phyloP scores from a whole-genome alignment of 2,113 vertebrate species.

The Platysternon megacephalum region DNA sequence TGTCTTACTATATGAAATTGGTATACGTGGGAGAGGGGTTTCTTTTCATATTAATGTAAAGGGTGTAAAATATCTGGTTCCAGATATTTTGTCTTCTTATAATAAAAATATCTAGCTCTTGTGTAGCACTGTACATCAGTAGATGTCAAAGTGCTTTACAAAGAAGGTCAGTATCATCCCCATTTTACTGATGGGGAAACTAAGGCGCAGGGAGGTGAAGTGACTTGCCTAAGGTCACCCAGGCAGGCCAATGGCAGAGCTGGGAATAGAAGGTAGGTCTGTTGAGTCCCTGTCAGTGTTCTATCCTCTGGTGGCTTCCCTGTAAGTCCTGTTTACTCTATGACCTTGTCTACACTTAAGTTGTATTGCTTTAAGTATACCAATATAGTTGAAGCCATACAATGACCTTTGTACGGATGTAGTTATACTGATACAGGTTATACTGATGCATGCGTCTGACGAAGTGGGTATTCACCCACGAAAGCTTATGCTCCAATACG shows the following conservation, averaged over 20 bases:
- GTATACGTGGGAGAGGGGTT: not conserved
- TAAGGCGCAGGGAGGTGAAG: not conserved
- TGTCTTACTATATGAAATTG: not conserved
- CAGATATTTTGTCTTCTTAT: not conserved
- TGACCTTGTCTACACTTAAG: not conserved
- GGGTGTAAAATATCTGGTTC: not conserved
- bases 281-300: not conserved
- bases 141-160: not conserved
- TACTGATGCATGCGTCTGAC: too few species aligned
- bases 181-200: not conserved
- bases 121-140: too few species aligned
- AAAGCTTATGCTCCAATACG: too few species aligned
- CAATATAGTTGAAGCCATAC: not conserved
- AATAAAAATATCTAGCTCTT: not conserved
- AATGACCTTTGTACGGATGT: not conserved
- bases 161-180: not conserved
- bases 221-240: not conserved
- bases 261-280: not conserved
- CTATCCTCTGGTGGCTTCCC: not conserved
- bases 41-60: not conserved
- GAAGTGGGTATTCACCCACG: too few species aligned
- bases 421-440: not conserved
- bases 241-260: not conserved
- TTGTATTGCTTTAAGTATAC: not conserved
- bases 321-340: not conserved